Evolutionary conservation across 1,140 invertebrate species (phyloP).

Genomic region (Pectinophora gossypiella): DNA sequence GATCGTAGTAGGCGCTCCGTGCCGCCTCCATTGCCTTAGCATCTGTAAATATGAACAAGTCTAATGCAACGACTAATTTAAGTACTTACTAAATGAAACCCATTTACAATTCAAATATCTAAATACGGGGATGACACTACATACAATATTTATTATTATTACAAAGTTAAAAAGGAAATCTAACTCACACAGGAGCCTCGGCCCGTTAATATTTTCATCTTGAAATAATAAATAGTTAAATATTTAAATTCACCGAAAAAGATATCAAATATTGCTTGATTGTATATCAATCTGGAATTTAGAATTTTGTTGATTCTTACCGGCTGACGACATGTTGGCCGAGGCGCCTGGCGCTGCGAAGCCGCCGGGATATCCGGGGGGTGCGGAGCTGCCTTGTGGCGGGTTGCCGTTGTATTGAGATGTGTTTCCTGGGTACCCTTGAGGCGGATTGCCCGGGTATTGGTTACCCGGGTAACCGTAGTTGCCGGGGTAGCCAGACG

Average conservation of each 20-base stretch:
- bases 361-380: slow-evolving; percentile 49
- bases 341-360: slow-evolving; percentile 36
- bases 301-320: slow-evolving; percentile 22
- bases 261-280: too few relatives aligned
- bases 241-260: too few relatives aligned
- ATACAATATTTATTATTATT: too few relatives aligned
- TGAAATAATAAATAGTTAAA: too few relatives aligned
- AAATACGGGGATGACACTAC: too few relatives aligned
- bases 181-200: slow-evolving; percentile 24
- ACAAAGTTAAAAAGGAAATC: too few relatives aligned
- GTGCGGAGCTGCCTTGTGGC: too few relatives aligned
- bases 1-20: slow-evolving; percentile 91
- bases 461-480: slow-evolving; percentile 22
- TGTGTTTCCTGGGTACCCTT: slow-evolving; percentile 47
- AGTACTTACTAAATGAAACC: too few relatives aligned
- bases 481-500: slow-evolving; percentile 25
- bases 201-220: too few relatives aligned
- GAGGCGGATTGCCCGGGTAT: slow-evolving; percentile 20
- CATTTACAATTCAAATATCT: too few relatives aligned
- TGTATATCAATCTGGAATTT: too few relatives aligned
- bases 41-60: slow-evolving; percentile 75
- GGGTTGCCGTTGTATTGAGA: slow-evolving; percentile 18
- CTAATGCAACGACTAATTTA: slow-evolving; percentile 44
- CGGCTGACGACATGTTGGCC: slow-evolving; percentile 40
- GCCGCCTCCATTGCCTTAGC: slow-evolving; percentile 92